These are phyloP conservation scores for Siniperca chuatsi DNA, from an alignment of 2,113 vertebrate species.

Conservation along the genomic window DNA sequence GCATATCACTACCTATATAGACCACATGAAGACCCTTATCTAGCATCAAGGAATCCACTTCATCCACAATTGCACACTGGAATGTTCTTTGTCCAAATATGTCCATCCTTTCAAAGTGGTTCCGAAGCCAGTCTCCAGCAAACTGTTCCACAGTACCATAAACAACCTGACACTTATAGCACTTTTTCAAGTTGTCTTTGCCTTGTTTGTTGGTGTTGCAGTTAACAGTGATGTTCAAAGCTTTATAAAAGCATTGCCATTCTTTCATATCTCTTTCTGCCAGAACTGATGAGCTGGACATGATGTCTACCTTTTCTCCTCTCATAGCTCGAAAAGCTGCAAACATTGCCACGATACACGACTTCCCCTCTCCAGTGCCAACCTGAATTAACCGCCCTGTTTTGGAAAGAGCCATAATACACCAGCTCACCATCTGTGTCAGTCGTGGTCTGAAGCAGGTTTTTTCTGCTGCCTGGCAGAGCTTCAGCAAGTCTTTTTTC, in stretches of 20 bases:
- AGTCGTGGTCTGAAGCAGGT: conserved; percentile 44
- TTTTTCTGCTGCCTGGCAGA: conserved; percentile 51
- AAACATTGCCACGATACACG: conserved; percentile 81
- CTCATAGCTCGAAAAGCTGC: conserved; percentile 67
- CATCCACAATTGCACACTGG: conserved; percentile 78
- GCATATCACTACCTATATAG: conserved; percentile 53
- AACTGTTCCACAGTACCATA: conserved; percentile 76
- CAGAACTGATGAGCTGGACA: conserved; percentile 76
- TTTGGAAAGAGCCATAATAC: conserved; percentile 72
- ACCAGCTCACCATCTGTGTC: conserved; percentile 80
- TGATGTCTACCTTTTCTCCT: conserved; percentile 68
- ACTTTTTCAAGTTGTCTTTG: not conserved
- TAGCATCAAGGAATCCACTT: conserved; percentile 80
- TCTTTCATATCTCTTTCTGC: conserved; percentile 57
- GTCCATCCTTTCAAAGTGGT: conserved; percentile 51
- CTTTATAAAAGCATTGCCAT: conserved; percentile 29
- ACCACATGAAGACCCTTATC: conserved; percentile 72
- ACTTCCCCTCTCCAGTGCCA: conserved; percentile 78
- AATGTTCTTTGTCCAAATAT: conserved; percentile 64
- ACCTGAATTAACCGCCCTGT: conserved; percentile 72
- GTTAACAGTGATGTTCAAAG: conserved; percentile 41
- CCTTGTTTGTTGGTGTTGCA: conserved; percentile 63
- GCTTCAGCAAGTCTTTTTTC: not conserved
- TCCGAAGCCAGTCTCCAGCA: conserved; percentile 71
- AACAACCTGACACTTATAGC: conserved; percentile 72